Percentiles rank a stretch among this genome's conserved stretches.
Conservation (phyloP, 2,797 vertebrate species). For the Avahi laniger region DNA sequence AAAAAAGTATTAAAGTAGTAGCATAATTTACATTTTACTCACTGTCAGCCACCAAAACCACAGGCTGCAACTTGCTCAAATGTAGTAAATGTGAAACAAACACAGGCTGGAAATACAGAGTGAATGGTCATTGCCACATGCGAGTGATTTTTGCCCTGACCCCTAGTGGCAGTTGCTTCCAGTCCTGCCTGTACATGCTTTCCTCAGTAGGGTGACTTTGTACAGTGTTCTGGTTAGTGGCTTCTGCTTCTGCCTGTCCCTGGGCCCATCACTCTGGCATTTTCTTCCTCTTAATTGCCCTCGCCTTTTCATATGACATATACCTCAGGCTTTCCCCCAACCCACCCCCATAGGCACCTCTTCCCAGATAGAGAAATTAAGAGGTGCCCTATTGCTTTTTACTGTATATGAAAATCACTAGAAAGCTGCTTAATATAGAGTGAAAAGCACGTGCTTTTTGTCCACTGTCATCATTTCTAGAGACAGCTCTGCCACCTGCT, state of each 20-base stretch:
- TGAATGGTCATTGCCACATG: neutral
- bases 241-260: neutral
- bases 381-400: neutral
- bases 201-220: neutral
- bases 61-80: neutral
- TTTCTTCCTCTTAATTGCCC: neutral
- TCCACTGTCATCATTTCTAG: neutral
- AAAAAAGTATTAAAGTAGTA: neutral
- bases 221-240: neutral
- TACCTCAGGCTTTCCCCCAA: neutral
- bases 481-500: neutral
- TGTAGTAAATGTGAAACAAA: neutral
- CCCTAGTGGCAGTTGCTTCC: neutral
- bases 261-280: neutral
- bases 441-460: neutral
- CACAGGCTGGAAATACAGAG: neutral
- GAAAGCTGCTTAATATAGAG: neutral
- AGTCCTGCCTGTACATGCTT: neutral
- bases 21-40: neutral
- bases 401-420: neutral
- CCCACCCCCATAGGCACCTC: no score
- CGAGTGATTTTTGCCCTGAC: neutral
- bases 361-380: neutral
- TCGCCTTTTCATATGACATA: neutral
- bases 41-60: constrained; percentile 1